Percentiles rank a stretch among this genome's conserved stretches.
Conservation (phyloP, 1,140 invertebrate species). For the Diorhabda elongata region DNA sequence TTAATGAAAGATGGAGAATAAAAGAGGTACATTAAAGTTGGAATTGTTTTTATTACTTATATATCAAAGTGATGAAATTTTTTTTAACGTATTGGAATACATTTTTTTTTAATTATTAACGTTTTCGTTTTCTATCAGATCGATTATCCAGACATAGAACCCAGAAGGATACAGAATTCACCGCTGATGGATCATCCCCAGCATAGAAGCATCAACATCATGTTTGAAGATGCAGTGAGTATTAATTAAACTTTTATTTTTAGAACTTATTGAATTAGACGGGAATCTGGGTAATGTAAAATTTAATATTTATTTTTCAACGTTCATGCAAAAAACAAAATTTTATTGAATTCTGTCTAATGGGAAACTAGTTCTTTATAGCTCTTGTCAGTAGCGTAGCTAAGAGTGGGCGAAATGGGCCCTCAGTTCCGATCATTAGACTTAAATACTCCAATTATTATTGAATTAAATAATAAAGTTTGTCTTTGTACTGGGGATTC, state of each 20-base stretch:
- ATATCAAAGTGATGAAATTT: not conserved
- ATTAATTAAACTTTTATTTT: not conserved
- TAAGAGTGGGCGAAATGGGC: too few species aligned
- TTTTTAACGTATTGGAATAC: not conserved
- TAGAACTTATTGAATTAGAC: too few species aligned
- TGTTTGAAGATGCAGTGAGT: conserved; percentile 60
- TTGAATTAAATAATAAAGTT: too few species aligned
- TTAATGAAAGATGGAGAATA: not conserved
- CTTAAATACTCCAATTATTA: too few species aligned
- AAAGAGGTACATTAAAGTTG: conserved; percentile 7
- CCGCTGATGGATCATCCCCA: conserved; percentile 49
- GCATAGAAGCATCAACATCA: conserved; percentile 58
- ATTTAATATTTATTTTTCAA: too few species aligned
- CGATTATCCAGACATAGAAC: conserved; percentile 73
- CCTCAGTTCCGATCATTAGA: too few species aligned
- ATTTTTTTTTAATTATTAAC: not conserved
- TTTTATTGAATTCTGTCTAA: too few species aligned
- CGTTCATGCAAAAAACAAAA: too few species aligned
- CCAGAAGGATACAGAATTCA: conserved; percentile 44
- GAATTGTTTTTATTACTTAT: not conserved
- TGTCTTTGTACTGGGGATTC: too few species aligned
- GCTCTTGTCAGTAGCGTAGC: too few species aligned
- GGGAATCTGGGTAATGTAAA: too few species aligned
- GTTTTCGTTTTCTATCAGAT: conserved; percentile 59
- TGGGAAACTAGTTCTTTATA: too few species aligned